Conservation (phyloP, 2,797 vertebrate genomes). For the Cynodonichthys magdalenae region DNA sequence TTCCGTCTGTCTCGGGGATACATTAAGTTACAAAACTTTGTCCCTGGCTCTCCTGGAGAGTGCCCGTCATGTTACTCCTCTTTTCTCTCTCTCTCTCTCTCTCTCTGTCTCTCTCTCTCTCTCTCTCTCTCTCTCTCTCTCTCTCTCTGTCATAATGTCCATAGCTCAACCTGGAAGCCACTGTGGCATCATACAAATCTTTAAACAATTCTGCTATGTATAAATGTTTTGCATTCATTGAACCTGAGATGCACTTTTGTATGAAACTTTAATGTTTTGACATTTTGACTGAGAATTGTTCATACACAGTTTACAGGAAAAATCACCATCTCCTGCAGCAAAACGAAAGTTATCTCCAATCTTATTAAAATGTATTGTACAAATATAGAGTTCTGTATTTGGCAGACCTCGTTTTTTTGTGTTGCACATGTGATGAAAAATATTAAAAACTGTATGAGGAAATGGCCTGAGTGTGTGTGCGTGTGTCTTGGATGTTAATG, state of each 20-base stretch:
- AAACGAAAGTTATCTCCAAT: slow-evolving; percentile 81
- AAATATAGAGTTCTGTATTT: slow-evolving; percentile 87
- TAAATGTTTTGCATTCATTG: slow-evolving; percentile 84
- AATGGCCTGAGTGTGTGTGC: slow-evolving; percentile 36
- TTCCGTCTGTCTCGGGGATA: slow-evolving; percentile 73
- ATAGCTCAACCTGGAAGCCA: slow-evolving; percentile 76
- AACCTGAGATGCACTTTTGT: slow-evolving; percentile 87
- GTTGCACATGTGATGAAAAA: slow-evolving; percentile 88
- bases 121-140: no score
- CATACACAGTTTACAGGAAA: slow-evolving; percentile 82
- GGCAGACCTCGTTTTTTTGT: slow-evolving; percentile 85
- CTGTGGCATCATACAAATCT: slow-evolving; percentile 71
- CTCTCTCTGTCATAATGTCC: slow-evolving; percentile 15
- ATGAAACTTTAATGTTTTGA: slow-evolving; percentile 85
- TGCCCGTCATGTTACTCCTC: slow-evolving; percentile 59
- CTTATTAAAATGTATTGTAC: slow-evolving; percentile 84
- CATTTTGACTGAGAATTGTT: slow-evolving; percentile 82
- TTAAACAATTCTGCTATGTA: slow-evolving; percentile 78
- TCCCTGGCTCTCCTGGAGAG: slow-evolving; percentile 74
- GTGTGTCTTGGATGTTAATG: slow-evolving; percentile 27
- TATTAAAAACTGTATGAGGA: slow-evolving; percentile 86
- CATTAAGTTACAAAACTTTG: slow-evolving; percentile 54
- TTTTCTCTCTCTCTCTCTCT: slow-evolving; percentile 39
- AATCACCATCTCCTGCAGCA: slow-evolving; percentile 80
- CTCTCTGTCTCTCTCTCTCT: no score